Evolutionary conservation across 2,888 invertebrate species (phyloP), one percentile per base, ranked within the genome.

Genomic region (Cerastoderma edule): DNA sequence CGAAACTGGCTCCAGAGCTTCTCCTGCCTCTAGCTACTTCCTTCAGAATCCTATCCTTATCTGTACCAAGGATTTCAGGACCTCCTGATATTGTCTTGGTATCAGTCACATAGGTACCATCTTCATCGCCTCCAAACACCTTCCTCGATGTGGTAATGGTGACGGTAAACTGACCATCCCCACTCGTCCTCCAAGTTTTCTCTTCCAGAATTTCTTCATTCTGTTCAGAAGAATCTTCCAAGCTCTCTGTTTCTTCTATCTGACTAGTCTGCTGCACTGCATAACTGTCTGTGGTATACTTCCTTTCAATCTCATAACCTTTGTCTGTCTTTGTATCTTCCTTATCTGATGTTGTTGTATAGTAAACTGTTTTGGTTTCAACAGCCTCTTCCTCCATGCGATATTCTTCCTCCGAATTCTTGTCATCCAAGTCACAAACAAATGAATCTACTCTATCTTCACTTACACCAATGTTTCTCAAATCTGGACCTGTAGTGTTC

Each of bases 401-500:
- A 54, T 79, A 82, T 24, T 84, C 83, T 33, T 86, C 86, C 73
- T 84, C 84, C 57, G 71, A 73, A 57, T 74, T 72, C 70, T 81
- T 72, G 2, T 78, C 81, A 65, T 83, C 83, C 54, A 84, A 83
- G 28, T 78, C 72, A 78, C 83, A 83, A 10, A 83, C 77, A 70
- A 83, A 83, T 10, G 82, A 80, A 68, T 85, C 85, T 30, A 84
- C 67, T 24, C 70, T 74, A 68, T 84, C 86, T 32, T 86, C 83
- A 70, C 86, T 80, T 6, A 80, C 69, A 39, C 85, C 85, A 24
- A 84, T 73, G 50, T 66, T 78, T 63, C 84, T 72, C 0, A 68
- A 22, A 22, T 63, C 63, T 32, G 72, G 78, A 24, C 57, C 67
- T 1, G 79, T 79, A 24, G 84, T 85, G 46, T 80, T 85, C 24